Evolutionary conservation across 2,113 vertebrate genomes (phyloP).

Genomic region (Tachuris rubrigastra): DNA sequence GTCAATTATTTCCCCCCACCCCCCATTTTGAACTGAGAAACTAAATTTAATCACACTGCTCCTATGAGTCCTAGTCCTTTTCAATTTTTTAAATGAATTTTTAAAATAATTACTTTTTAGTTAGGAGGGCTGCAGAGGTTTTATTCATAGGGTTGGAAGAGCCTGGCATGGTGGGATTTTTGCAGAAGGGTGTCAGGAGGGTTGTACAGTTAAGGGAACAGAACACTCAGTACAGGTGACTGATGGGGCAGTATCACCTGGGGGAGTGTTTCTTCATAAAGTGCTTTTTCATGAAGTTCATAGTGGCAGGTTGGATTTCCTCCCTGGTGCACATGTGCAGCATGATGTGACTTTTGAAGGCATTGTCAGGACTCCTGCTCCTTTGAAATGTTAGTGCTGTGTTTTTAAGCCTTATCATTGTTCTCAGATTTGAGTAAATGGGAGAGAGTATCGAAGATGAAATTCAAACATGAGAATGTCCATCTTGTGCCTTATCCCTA

Average conservation of each 20-base stretch:
- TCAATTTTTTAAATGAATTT: neutral
- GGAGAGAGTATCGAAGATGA: slow-evolving; percentile 35
- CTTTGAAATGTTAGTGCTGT: neutral
- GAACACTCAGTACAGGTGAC: neutral
- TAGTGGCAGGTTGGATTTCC: neutral
- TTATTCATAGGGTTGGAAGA: neutral
- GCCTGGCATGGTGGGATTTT: neutral
- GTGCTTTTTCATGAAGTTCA: neutral
- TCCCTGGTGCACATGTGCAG: neutral
- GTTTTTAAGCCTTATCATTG: neutral
- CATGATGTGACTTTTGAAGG: neutral
- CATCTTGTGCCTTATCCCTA: slow-evolving; percentile 30
- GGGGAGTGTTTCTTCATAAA: neutral
- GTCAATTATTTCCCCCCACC: neutral
- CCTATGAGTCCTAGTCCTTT: neutral
- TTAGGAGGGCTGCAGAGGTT: neutral
- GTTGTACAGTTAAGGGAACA: neutral
- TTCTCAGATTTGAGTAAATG: slow-evolving; percentile 41
- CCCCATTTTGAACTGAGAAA: neutral
- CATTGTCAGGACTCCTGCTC: neutral
- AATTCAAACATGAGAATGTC: neutral
- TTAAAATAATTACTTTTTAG: neutral
- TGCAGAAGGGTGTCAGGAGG: neutral
- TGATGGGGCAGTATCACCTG: neutral
- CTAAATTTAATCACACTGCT: neutral